Percentiles rank a stretch among this genome's conserved stretches.
These are phyloP conservation scores for Salticus scenicus DNA, from an alignment of 2,888 invertebrate species.

Conservation along the genomic window DNA sequence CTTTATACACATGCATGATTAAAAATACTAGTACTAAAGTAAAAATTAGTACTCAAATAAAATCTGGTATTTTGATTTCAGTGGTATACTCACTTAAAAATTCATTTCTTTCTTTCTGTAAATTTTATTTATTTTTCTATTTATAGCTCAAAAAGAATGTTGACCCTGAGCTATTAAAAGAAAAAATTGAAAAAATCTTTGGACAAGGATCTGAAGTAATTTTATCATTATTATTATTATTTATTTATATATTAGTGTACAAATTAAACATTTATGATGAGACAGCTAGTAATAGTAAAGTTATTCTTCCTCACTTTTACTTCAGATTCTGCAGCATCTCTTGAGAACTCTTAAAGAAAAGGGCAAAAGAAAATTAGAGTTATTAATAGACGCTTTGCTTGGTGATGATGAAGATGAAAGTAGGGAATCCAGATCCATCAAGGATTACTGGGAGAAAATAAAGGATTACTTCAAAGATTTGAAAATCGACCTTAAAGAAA, in stretches of 20 bases:
- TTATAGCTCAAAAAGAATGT: constrained; percentile 31
- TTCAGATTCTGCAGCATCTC: constrained; percentile 25
- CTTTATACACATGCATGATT: too few species aligned
- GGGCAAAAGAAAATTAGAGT: constrained; percentile 29
- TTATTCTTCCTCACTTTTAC: too few species aligned
- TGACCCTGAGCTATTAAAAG: constrained; percentile 50
- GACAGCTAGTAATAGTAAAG: too few species aligned
- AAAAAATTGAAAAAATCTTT: constrained; percentile 50
- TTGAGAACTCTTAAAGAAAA: constrained; percentile 35
- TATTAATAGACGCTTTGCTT: constrained; percentile 32
- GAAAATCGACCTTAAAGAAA: constrained; percentile 60
- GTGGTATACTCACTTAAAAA: too few species aligned
- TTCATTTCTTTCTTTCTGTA: too few species aligned
- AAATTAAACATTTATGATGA: not conserved
- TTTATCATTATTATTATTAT: too few species aligned
- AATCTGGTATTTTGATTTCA: too few species aligned
- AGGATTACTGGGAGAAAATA: constrained; percentile 56
- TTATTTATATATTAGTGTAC: not conserved
- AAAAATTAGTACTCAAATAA: too few species aligned
- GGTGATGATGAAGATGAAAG: constrained; percentile 19
- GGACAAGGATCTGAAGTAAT: constrained; percentile 47
- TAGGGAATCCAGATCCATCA: not conserved
- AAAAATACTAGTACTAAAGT: too few species aligned
- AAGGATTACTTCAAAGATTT: constrained; percentile 61
- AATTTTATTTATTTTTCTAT: not conserved